Evolutionary conservation across 2,797 vertebrate genomes (phyloP), one percentile per base, ranked within the genome.

Genomic region (Cheirogaleus major): DNA sequence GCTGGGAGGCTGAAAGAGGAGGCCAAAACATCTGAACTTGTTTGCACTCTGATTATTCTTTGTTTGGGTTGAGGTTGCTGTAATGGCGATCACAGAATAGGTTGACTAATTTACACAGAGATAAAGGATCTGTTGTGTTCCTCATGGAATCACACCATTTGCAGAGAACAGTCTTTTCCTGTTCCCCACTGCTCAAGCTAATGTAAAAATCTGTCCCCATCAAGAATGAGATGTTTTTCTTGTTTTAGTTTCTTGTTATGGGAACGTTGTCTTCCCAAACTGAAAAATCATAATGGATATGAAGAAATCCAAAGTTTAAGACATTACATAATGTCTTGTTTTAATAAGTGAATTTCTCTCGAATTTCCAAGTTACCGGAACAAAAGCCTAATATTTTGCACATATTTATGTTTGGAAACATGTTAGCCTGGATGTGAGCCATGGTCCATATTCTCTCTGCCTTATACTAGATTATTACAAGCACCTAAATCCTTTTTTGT

Each of bases 191-290:
- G 18, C 35, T 70, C 27, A 41, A 18, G 30, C 50, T 50, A 35
- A 70, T 83, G 32, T 75, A 32, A 55, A 94, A 82, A 22, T 45
- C 55, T 61, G 72, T 81, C 59, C 38, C 30, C 57, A 61, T 91
- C 17, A 45, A 78, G 61, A 85, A 48, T 87, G 83, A 88, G 15
- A 85, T 89, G 63, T 67, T 89, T 82, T 95, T 61, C 61, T 87
- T 92, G 86, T 91, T 50, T 83, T 95, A 50, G 84, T 70, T 95
- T 86, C 27, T 87, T 57, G 27, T 96, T 79, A 10, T 5, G 73
- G 81, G 38, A 85, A 7, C 38, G 14, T 82, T 78, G 18, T 52
- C 35, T 73, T 89, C 35, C 78, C 48, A 59, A 87, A 50, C 55
- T 41, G 38, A 63, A 85, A 96, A 93, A 32, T 27, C 41, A 76